A percentile compares a stretch with the other conserved stretches of the same genome.
Conservation (phyloP, 2,113 vertebrate species). For the Pseudolaguvia tuberculata region DNA sequence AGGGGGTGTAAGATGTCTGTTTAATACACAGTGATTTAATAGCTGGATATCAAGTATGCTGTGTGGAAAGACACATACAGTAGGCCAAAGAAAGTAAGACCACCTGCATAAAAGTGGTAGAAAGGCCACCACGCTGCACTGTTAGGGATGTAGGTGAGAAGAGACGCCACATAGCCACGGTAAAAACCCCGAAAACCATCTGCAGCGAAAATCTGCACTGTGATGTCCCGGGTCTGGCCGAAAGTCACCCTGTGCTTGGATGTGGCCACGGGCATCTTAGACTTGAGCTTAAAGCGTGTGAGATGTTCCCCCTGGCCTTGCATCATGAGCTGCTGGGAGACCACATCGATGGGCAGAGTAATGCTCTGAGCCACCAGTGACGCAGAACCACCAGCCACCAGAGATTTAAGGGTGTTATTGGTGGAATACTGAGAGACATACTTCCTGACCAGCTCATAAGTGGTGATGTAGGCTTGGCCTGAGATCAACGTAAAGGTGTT, state of each 20-base stretch:
- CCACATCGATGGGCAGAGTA: slow-evolving; percentile 89
- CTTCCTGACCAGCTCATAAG: slow-evolving; percentile 88
- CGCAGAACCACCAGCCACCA: slow-evolving; percentile 87
- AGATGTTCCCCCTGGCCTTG: slow-evolving; percentile 82
- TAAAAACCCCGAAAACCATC: slow-evolving; percentile 91
- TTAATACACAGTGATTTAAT: too few species aligned
- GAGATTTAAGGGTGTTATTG: slow-evolving; percentile 85
- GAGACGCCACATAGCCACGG: slow-evolving; percentile 87
- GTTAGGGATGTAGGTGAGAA: slow-evolving; percentile 97
- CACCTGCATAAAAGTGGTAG: slow-evolving; percentile 96
- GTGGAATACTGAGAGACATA: slow-evolving; percentile 79
- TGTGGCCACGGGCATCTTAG: slow-evolving; percentile 50
- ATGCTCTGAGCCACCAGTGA: slow-evolving; percentile 96
- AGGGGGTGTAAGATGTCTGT: neutral
- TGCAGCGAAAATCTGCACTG: slow-evolving; percentile 80
- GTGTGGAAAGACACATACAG: neutral
- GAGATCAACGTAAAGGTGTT: slow-evolving; percentile 91
- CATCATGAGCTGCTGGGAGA: slow-evolving; percentile 98
- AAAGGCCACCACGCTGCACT: slow-evolving; percentile 98
- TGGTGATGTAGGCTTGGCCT: slow-evolving; percentile 92
- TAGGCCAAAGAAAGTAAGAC: neutral
- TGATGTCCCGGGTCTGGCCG: slow-evolving; percentile 85
- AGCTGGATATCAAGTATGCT: too few species aligned
- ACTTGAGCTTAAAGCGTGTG: slow-evolving; percentile 78
- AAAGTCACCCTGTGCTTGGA: slow-evolving; percentile 69